Evolutionary conservation across 2,113 vertebrate genomes (phyloP).

Genomic region (Labeo catla): DNA sequence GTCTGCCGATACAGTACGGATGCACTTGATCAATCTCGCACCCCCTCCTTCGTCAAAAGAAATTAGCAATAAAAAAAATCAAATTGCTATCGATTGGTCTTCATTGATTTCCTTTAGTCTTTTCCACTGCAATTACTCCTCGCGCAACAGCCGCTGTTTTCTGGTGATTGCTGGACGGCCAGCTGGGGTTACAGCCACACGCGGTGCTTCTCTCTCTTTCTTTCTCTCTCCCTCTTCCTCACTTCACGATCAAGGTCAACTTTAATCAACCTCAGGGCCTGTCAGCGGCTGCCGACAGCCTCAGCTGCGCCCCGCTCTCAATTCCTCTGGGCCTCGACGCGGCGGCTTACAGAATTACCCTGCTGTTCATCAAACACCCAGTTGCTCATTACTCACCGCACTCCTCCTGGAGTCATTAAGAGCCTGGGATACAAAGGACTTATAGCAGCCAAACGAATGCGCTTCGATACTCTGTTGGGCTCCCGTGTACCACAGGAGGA

Average conservation of each 20-base stretch:
- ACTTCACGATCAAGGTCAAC: conserved; percentile 66
- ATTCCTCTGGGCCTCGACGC: conserved; percentile 43
- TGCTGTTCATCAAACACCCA: conserved; percentile 58
- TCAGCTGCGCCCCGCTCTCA: conserved; percentile 31
- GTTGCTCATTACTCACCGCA: conserved; percentile 54
- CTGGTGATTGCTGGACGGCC: conserved; percentile 53
- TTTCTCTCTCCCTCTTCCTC: conserved; percentile 37
- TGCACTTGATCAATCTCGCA: conserved; percentile 65
- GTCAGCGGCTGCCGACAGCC: conserved; percentile 49
- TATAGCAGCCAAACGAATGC: conserved; percentile 41
- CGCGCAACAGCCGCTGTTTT: conserved; percentile 62
- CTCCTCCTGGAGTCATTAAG: conserved; percentile 57
- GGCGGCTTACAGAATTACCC: conserved; percentile 57
- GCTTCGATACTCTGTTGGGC: conserved; percentile 11
- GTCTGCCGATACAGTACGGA: conserved; percentile 62
- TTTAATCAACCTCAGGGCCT: conserved; percentile 61
- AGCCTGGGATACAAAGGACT: conserved; percentile 37
- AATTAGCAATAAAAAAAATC: conserved; percentile 73
- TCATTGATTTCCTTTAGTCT: conserved; percentile 73
- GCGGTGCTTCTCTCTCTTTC: conserved; percentile 52
- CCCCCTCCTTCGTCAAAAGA: conserved; percentile 61
- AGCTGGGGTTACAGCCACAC: conserved; percentile 52
- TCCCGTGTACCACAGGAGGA: not conserved
- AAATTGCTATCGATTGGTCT: conserved; percentile 67
- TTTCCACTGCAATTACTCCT: conserved; percentile 60